Evolutionary conservation across 37 sponge, comb jelly and placozoan species (phyloP), one percentile per base, ranked within the genome.

Genomic region (Axinella damicornis): DNA sequence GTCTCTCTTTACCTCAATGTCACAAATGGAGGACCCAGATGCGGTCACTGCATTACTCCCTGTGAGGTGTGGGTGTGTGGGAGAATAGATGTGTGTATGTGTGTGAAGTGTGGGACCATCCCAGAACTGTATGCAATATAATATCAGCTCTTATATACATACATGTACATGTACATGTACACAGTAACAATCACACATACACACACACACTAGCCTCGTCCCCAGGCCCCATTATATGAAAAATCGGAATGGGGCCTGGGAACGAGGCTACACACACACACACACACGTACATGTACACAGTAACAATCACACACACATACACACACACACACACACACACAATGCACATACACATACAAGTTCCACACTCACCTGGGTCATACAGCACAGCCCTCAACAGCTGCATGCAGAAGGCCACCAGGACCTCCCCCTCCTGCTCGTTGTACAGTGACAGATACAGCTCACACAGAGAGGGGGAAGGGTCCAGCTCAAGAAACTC

Each of bases 401-500:
- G 83, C 69, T 88, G 89, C 16, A 77, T 36, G 19, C 41, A 68
- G 32, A 88, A 53, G 0, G 67, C 70, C 38, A 41, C 28, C 39
- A 85, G 16, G 53, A 71, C 77, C 37, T 39, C 46, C 55, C 73
- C 88, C n/a, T 35, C 31, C 5, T 28, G 60, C 14, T 59, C 36
- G 63, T 77, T 83, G 59, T 81, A 78, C 21, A 89, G 62, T 20
- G 70, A 71, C 18, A 74, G 64, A 72, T 83, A 89, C 53, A 88
- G 69, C 12, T 88, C 71, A 22, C 66, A 30, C 25, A 83, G 62
- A 33, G 66, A 65, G 39, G 69, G 52, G 59, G 78, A 41, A 0
- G 53, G 30, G 36, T 83, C 93, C 39, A 88, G 25, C 66, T 88
- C 90, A 19, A 94, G 84, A 74, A 94, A 90, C 75, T 89, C 95